These are phyloP conservation scores for Lasioglossum villosulum DNA, from an alignment of 2,888 invertebrate species.

Conservation along the genomic window DNA sequence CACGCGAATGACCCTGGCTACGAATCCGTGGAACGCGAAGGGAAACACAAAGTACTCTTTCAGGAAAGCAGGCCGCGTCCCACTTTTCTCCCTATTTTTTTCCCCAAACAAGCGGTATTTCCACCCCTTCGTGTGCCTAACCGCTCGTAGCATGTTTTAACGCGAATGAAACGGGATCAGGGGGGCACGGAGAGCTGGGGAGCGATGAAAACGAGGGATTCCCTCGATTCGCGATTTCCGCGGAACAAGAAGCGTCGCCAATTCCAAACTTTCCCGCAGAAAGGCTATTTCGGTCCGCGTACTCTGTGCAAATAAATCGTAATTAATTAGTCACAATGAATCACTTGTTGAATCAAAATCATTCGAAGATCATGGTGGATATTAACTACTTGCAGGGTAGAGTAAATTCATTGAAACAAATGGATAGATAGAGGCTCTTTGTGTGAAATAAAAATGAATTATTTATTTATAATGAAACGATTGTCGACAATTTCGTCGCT, in stretches of 20 bases:
- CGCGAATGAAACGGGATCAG: neutral
- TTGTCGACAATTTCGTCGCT: too few species aligned
- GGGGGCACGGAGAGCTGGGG: neutral
- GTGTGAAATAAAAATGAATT: too few species aligned
- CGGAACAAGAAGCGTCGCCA: neutral
- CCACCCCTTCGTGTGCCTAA: slow-evolving; percentile 40
- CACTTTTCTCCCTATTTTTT: slow-evolving; percentile 57
- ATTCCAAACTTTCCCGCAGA: neutral
- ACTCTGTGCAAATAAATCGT: neutral
- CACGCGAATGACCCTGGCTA: slow-evolving; percentile 48
- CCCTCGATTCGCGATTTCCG: neutral
- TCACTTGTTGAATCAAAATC: neutral
- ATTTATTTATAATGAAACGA: too few species aligned
- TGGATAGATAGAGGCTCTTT: too few species aligned
- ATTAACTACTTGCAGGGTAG: too few species aligned
- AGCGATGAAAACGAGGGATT: neutral
- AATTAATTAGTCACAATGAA: neutral
- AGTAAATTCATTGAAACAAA: too few species aligned
- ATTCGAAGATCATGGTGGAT: neutral
- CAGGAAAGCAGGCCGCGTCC: slow-evolving; percentile 70
- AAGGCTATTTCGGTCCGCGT: neutral
- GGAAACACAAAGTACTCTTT: slow-evolving; percentile 68
- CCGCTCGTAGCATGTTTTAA: slow-evolving; percentile 24
- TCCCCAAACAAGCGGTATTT: slow-evolving; percentile 29
- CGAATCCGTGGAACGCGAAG: slow-evolving; percentile 49